Conservation (phyloP, 2,797 vertebrate genomes). For the Molossus molossus region DNA sequence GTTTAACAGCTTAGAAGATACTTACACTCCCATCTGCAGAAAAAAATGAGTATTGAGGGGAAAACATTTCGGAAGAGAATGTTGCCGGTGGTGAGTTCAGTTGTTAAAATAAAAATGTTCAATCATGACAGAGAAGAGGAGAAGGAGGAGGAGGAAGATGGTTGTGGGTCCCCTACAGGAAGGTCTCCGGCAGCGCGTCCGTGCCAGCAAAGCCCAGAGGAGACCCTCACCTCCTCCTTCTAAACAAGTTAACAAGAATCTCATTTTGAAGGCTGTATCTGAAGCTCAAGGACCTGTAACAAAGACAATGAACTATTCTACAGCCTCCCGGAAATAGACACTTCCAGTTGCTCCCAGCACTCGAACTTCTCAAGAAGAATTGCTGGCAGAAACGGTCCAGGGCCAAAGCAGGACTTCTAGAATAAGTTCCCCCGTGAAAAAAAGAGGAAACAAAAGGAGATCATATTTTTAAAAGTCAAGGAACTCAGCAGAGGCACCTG, state of each 20-base stretch:
- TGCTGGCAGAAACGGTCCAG: constrained; percentile 93
- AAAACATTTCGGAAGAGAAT: constrained; percentile 95
- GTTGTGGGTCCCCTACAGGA: constrained; percentile 90
- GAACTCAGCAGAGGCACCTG: constrained; percentile 91
- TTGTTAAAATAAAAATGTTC: constrained; percentile 94
- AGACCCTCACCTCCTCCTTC: constrained; percentile 95
- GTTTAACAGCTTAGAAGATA: constrained; percentile 90
- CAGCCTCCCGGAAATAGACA: constrained; percentile 95
- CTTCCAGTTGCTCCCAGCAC: constrained; percentile 97
- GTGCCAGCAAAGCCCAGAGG: constrained; percentile 96
- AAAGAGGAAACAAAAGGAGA: constrained; percentile 90
- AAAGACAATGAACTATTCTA: constrained; percentile 95
- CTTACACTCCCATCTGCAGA: constrained; percentile 88
- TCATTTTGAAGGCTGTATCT: constrained; percentile 98
- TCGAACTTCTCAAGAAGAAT: constrained; percentile 93
- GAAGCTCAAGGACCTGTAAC: constrained; percentile 98
- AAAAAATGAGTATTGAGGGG: constrained; percentile 91
- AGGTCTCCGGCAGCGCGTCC: constrained; percentile 95
- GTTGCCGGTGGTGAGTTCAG: constrained; percentile 95
- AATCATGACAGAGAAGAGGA: constrained; percentile 92
- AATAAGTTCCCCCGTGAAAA: constrained; percentile 89
- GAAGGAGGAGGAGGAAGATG: constrained; percentile 93
- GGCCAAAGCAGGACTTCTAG: constrained; percentile 93
- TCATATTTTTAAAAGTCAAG: constrained; percentile 88
- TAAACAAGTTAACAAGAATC: constrained; percentile 98